phyloP scores from a whole-genome alignment of 2,797 vertebrate species.

The Clarias fuscus region DNA sequence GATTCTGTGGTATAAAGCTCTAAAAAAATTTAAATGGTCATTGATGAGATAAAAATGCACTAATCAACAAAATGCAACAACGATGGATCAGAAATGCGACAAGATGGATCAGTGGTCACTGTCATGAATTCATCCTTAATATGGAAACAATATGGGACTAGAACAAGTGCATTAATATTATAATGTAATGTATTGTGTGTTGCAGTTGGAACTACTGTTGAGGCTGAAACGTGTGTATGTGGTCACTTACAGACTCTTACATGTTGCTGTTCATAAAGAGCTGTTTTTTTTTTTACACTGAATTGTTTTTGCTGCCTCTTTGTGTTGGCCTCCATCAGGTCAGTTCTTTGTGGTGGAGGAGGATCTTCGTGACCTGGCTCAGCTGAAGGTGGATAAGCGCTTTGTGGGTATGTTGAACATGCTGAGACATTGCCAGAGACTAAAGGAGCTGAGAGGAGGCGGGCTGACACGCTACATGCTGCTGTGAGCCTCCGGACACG shows the following conservation, averaged over 20 bases:
- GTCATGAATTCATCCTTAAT: no score
- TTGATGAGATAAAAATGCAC: no score
- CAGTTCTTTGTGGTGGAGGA: slow-evolving; percentile 88
- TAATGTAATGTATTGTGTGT: no score
- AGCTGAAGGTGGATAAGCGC: slow-evolving; percentile 82
- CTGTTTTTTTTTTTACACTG: background rate
- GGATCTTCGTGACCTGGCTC: slow-evolving; percentile 83
- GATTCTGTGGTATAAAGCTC: background rate
- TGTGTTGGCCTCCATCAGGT: slow-evolving; percentile 67
- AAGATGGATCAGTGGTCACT: no score
- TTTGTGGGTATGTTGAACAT: slow-evolving; percentile 86
- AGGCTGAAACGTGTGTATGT: background rate
- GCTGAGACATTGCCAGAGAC: slow-evolving; percentile 85
- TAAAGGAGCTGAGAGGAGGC: slow-evolving; percentile 78
- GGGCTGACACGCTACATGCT: slow-evolving; percentile 79
- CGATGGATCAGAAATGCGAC: no score
- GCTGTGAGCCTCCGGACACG: slow-evolving; percentile 54
- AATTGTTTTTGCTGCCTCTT: background rate
- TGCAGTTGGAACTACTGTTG: no score
- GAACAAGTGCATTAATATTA: no score
- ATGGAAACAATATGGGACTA: no score
- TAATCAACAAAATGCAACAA: no score
- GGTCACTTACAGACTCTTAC: background rate
- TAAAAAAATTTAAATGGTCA: background rate
- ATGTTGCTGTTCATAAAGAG: background rate